Evolutionary conservation across 1,140 invertebrate genomes (phyloP).

Genomic region (Drosophila ercepeae): DNA sequence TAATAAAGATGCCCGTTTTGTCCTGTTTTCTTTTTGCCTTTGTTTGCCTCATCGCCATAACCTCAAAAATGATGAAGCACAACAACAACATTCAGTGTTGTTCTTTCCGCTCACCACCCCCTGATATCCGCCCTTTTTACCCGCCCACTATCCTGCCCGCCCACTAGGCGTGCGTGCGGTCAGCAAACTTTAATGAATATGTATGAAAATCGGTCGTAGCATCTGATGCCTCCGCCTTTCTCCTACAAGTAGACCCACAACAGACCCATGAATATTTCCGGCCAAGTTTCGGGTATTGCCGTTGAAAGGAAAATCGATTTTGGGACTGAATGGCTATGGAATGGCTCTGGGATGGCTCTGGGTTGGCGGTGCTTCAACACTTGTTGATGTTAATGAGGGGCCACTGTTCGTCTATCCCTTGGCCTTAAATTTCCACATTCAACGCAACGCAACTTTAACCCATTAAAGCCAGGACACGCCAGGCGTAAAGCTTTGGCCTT

Average conservation of each 20-base stretch:
- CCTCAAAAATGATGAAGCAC: slow-evolving; percentile 81
- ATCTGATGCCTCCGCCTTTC: slow-evolving; percentile 31
- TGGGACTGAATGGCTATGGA: slow-evolving; percentile 3
- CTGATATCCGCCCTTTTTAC: not conserved
- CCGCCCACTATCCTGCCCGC: not conserved
- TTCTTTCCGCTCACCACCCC: slow-evolving; percentile 22
- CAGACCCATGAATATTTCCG: slow-evolving; percentile 61
- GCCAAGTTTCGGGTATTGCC: slow-evolving; percentile 38
- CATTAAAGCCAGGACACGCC: slow-evolving; percentile 44
- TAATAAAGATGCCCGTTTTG: slow-evolving; percentile 64
- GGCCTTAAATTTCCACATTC: not conserved
- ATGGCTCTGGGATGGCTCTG: not conserved
- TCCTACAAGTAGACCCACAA: too few relatives aligned
- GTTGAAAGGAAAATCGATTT: slow-evolving; percentile 47
- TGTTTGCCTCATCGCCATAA: slow-evolving; percentile 43
- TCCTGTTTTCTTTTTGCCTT: slow-evolving; percentile 28
- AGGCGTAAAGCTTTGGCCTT: slow-evolving; percentile 31
- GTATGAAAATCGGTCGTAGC: slow-evolving; percentile 77
- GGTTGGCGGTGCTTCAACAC: slow-evolving; percentile 48
- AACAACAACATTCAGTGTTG: slow-evolving; percentile 37
- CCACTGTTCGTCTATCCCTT: too few relatives aligned
- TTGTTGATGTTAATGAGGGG: slow-evolving; percentile 71
- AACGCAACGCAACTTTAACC: slow-evolving; percentile 40
- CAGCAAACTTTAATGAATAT: slow-evolving; percentile 82
- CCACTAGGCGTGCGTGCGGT: slow-evolving; percentile 70